Conservation (phyloP, 2,888 invertebrate genomes). For the Biston stratarius region DNA sequence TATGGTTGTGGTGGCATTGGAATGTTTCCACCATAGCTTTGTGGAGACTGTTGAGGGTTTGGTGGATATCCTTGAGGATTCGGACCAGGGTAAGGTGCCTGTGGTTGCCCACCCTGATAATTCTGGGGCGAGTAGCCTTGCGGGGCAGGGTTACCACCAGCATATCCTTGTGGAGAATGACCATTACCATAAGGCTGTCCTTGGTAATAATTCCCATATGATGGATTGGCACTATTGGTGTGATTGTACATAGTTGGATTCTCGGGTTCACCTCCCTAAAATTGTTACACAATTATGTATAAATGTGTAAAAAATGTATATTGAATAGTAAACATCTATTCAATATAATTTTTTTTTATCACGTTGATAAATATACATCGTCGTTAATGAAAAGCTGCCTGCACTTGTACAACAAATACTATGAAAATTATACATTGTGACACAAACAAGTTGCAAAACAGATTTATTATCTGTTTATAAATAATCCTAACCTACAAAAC, state of each 20-base stretch:
- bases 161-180: constrained; percentile 79
- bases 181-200: constrained; percentile 81
- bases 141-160: constrained; percentile 69
- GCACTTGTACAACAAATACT: background rate
- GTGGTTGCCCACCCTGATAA: constrained; percentile 70
- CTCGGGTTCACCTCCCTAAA: constrained; percentile 81
- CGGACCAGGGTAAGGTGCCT: constrained; percentile 68
- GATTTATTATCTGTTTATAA: constrained; percentile 32
- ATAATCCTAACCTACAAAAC: constrained; percentile 44
- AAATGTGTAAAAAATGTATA: too few relatives aligned
- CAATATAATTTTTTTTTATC: too few relatives aligned
- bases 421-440: too few relatives aligned
- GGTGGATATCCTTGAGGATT: constrained; percentile 74
- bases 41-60: constrained; percentile 77
- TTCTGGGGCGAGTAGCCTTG: constrained; percentile 78
- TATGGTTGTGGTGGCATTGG: constrained; percentile 83
- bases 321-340: too few relatives aligned
- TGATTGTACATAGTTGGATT: constrained; percentile 79
- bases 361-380: too few relatives aligned
- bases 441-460: too few relatives aligned
- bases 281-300: constrained; percentile 27
- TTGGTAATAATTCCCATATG: constrained; percentile 80
- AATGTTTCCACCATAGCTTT: constrained; percentile 76
- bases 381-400: background rate
- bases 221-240: constrained; percentile 72